phyloP scores from a whole-genome alignment of 2,113 vertebrate species.

The Parus major region DNA sequence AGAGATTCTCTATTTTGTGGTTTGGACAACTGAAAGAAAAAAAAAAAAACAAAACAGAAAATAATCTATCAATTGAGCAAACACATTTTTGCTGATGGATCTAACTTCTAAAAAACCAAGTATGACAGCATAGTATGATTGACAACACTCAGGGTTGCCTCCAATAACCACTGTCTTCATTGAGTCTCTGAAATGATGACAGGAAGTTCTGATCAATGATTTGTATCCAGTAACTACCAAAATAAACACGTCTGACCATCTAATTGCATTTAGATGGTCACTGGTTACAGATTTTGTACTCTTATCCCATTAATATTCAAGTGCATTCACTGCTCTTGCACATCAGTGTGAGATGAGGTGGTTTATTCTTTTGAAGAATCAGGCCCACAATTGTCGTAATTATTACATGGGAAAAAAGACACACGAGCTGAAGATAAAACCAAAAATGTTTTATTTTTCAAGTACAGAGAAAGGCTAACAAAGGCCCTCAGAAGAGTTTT shows the following conservation, averaged over 20 bases:
- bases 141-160: background rate
- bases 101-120: background rate
- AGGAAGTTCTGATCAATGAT: background rate
- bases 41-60: background rate
- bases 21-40: background rate
- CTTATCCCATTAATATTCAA: background rate
- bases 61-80: background rate
- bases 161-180: background rate
- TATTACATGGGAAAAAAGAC: background rate
- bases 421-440: background rate
- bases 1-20: background rate
- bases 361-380: background rate
- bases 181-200: background rate
- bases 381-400: background rate
- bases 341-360: background rate
- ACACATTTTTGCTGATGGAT: background rate
- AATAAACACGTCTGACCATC: background rate
- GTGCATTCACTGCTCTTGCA: background rate
- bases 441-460: background rate
- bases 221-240: background rate
- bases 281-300: background rate
- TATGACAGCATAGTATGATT: background rate
- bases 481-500: background rate
- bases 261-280: background rate
- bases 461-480: background rate